Evolutionary conservation across 2,113 vertebrate genomes (phyloP).

Genomic region (Geothlypis trichas): DNA sequence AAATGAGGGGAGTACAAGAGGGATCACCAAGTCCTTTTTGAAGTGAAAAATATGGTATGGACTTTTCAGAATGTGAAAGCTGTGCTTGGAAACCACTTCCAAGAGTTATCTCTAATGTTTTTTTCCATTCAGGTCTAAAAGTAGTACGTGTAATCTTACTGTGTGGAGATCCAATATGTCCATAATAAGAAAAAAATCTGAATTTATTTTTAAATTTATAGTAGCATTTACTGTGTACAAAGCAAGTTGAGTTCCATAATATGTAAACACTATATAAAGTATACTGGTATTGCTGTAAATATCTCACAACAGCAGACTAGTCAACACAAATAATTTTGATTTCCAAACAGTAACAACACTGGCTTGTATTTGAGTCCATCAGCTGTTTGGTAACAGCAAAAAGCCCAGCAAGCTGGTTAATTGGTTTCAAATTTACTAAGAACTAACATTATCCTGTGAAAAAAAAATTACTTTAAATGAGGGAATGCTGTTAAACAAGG

Average conservation of each 20-base stretch:
- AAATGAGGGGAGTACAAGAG: background rate
- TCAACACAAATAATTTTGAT: background rate
- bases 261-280: background rate
- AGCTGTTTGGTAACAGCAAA: background rate
- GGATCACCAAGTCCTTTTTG: background rate
- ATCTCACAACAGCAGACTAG: background rate
- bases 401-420: background rate
- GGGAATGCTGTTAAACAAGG: background rate
- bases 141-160: background rate
- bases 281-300: background rate
- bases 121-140: background rate
- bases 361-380: background rate
- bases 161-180: background rate
- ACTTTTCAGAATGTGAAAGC: background rate
- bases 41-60: background rate
- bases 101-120: background rate
- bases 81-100: background rate
- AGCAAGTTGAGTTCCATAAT: background rate
- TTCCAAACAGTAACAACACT: background rate
- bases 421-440: background rate
- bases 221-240: background rate
- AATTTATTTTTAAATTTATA: background rate
- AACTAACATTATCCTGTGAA: background rate
- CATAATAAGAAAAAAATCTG: background rate
- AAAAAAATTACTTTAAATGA: background rate